These are phyloP conservation scores for Drosophila emarginata DNA, from an alignment of 2,888 invertebrate genomes.

Conservation along the genomic window DNA sequence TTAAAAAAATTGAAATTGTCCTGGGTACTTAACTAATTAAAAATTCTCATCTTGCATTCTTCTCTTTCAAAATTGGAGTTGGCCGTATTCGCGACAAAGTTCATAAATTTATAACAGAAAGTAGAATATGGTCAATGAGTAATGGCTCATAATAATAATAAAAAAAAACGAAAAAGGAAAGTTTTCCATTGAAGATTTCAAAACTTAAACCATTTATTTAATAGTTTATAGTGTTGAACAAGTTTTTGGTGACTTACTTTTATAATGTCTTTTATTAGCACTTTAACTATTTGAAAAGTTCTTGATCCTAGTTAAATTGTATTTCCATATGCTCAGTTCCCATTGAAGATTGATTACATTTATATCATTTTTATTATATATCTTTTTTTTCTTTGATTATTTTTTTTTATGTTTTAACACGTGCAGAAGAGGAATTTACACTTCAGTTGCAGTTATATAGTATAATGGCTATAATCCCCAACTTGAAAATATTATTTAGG, in stretches of 20 bases:
- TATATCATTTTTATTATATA: not conserved
- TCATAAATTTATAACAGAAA: not conserved
- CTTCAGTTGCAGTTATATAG: slow-evolving; percentile 61
- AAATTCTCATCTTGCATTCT: slow-evolving; percentile 33
- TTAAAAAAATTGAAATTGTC: not conserved
- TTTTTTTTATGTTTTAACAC: slow-evolving; percentile 52
- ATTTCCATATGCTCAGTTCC: slow-evolving; percentile 25
- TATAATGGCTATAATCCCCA: slow-evolving; percentile 47
- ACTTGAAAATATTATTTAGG: slow-evolving; percentile 48
- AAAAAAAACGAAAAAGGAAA: slow-evolving; percentile 33
- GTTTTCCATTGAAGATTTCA: slow-evolving; percentile 49
- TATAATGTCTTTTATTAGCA: slow-evolving; percentile 17
- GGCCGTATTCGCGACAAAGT: not conserved
- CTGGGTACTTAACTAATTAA: not conserved
- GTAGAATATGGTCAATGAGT: slow-evolving; percentile 46
- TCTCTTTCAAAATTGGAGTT: slow-evolving; percentile 38
- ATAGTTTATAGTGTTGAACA: slow-evolving; percentile 42
- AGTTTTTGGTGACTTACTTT: slow-evolving; percentile 23
- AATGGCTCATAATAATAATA: too few relatives aligned
- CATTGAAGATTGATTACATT: slow-evolving; percentile 30
- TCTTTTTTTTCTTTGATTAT: slow-evolving; percentile 5
- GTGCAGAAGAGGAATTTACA: slow-evolving; percentile 55
- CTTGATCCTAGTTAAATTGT: slow-evolving; percentile 20
- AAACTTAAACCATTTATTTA: slow-evolving; percentile 35
- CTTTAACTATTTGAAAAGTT: slow-evolving; percentile 18